phyloP scores from a whole-genome alignment of 2,888 invertebrate genomes.

The Perithous albicinctus region DNA sequence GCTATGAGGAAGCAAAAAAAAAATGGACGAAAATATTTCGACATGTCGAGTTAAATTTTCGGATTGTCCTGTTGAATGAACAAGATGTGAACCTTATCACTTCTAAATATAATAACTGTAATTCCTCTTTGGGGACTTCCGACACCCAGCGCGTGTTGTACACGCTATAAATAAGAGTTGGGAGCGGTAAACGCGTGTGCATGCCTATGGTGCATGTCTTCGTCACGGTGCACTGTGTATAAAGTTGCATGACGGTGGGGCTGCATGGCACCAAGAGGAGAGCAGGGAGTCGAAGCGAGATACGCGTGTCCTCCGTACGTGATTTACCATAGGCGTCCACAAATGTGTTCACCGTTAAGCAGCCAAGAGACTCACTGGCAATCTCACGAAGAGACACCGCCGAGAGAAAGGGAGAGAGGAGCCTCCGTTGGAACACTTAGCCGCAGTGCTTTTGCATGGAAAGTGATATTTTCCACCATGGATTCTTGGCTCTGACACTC shows the following conservation, averaged over 20 bases:
- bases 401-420: conserved; percentile 55
- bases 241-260: conserved; percentile 41
- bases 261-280: conserved; percentile 8
- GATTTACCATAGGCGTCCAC: conserved; percentile 63
- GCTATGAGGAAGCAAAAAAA: no score
- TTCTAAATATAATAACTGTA: conserved; percentile 52
- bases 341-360: conserved; percentile 62
- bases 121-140: conserved; percentile 30
- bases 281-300: conserved; percentile 29
- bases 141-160: conserved; percentile 33
- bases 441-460: conserved; percentile 40
- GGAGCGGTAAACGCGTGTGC: conserved; percentile 50
- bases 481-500: conserved; percentile 20
- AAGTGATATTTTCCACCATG: conserved; percentile 54
- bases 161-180: conserved; percentile 40
- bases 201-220: conserved; percentile 27
- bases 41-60: neutral
- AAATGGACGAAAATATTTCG: no score
- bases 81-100: neutral
- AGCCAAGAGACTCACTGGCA: neutral
- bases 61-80: neutral
- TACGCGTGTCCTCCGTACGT: conserved; percentile 50
- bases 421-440: conserved; percentile 57
- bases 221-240: conserved; percentile 38
- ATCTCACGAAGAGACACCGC: neutral